Evolutionary conservation across 2,113 vertebrate species (phyloP).

Genomic region (Oostethus manadensis): DNA sequence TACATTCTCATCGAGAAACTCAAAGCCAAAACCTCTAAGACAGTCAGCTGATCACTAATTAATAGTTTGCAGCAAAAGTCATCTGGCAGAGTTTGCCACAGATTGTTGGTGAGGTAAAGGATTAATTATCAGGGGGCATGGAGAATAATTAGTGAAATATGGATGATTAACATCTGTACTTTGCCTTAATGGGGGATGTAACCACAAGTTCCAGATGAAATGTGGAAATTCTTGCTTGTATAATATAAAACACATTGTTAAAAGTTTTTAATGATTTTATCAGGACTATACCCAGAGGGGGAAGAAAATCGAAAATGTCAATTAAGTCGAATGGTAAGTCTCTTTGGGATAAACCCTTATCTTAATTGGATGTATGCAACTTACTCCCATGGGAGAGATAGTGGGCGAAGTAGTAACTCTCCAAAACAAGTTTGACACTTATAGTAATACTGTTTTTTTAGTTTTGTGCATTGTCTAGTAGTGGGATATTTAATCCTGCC

Average conservation of each 20-base stretch:
- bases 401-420: background rate
- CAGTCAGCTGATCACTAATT: constrained; percentile 66
- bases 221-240: background rate
- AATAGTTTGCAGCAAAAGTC: constrained; percentile 70
- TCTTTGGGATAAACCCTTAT: background rate
- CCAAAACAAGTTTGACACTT: background rate
- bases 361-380: background rate
- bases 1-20: constrained; percentile 46
- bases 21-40: constrained; percentile 60
- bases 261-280: background rate
- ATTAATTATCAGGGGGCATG: constrained; percentile 67
- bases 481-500: too few relatives aligned
- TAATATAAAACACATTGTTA: background rate
- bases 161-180: constrained; percentile 74
- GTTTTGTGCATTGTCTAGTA: too few relatives aligned
- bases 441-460: too few relatives aligned
- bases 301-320: too few relatives aligned
- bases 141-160: constrained; percentile 71
- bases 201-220: constrained; percentile 37
- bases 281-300: background rate
- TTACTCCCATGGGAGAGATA: background rate
- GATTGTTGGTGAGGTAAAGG: constrained; percentile 60
- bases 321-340: background rate
- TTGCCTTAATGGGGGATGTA: constrained; percentile 57
- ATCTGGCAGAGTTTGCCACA: constrained; percentile 57